Percentiles rank a stretch among this genome's conserved stretches.
phyloP scores from a whole-genome alignment of 2,888 invertebrate genomes.

The Ormyrus nitidulus region DNA sequence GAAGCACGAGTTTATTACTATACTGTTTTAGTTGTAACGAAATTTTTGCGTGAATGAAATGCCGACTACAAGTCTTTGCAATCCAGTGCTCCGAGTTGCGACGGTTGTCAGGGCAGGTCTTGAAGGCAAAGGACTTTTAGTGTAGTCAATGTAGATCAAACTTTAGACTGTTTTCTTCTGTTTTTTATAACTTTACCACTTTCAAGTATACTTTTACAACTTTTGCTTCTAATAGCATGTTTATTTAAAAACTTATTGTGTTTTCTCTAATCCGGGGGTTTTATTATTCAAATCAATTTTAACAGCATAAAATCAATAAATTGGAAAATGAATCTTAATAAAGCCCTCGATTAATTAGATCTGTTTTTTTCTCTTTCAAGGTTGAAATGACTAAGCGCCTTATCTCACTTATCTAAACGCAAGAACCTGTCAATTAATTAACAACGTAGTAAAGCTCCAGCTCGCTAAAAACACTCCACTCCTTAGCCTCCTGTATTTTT shows the following conservation, averaged over 20 bases:
- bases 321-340: no score
- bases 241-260: not conserved
- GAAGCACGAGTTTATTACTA: slow-evolving; percentile 42
- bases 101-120: slow-evolving; percentile 68
- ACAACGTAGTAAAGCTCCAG: not conserved
- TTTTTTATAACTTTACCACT: slow-evolving; percentile 3
- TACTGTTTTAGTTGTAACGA: slow-evolving; percentile 11
- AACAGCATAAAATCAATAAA: no score
- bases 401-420: not conserved
- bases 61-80: slow-evolving; percentile 13
- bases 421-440: not conserved
- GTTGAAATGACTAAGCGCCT: not conserved
- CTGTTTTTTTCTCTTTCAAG: no score
- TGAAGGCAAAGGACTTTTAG: slow-evolving; percentile 48
- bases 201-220: not conserved
- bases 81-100: slow-evolving; percentile 35
- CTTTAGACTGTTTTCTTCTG: slow-evolving; percentile 1
- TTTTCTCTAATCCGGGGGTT: not conserved
- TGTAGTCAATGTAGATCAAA: slow-evolving; percentile 19
- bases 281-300: not conserved
- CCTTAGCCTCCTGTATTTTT: no score
- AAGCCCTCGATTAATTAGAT: no score
- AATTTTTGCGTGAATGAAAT: slow-evolving; percentile 7
- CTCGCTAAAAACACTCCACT: not conserved
- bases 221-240: slow-evolving; percentile 9